Evolutionary conservation across 2,888 invertebrate species (phyloP).

Genomic region (Oligia strigilis): DNA sequence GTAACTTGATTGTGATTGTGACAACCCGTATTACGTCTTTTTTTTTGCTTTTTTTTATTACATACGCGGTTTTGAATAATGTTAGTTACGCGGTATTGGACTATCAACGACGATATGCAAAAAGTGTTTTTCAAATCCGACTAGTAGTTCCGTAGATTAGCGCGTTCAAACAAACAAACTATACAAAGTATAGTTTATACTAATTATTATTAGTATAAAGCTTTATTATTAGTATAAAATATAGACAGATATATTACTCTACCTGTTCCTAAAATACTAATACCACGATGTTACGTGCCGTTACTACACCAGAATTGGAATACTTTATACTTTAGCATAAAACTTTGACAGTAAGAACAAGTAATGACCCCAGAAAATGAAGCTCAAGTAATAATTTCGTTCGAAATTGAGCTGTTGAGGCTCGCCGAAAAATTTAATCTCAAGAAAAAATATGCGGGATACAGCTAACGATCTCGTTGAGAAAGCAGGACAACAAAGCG

Average conservation of each 20-base stretch:
- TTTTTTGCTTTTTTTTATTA: no score
- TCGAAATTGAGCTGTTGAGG: slow-evolving; percentile 62
- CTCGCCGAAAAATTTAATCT: slow-evolving; percentile 65
- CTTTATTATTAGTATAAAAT: background rate
- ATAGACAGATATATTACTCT: background rate
- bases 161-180: background rate
- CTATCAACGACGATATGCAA: no score
- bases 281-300: slow-evolving; percentile 45
- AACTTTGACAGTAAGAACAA: slow-evolving; percentile 59
- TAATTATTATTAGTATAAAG: background rate
- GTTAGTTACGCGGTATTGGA: no score
- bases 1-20: no score
- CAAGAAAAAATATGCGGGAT: slow-evolving; percentile 63
- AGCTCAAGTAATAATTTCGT: slow-evolving; percentile 58
- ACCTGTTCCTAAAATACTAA: slow-evolving; percentile 33
- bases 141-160: no score
- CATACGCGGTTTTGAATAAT: no score
- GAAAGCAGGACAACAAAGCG: slow-evolving; percentile 50
- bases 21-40: no score
- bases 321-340: slow-evolving; percentile 58
- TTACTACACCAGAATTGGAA: slow-evolving; percentile 54
- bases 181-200: no score
- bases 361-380: slow-evolving; percentile 65
- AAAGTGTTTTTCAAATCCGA: no score
- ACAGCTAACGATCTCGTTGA: slow-evolving; percentile 59